Evolutionary conservation across 2,113 vertebrate species (phyloP), one percentile per base, ranked within the genome.

Genomic region (Erythrolamprus reginae): DNA sequence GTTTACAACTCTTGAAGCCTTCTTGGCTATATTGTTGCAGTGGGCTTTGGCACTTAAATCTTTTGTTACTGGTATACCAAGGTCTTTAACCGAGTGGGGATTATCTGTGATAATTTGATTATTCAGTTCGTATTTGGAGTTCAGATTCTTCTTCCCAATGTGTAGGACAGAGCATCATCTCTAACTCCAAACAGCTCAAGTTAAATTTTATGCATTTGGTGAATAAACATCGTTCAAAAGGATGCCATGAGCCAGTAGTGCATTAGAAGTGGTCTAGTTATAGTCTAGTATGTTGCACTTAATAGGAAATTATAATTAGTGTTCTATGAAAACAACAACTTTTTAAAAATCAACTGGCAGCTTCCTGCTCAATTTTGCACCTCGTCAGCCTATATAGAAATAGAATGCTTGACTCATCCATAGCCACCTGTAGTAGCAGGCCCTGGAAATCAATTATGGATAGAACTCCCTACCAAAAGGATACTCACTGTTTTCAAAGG

Each of bases 201-300:
- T 9, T 89, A 90, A 93, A 84, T 87, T 94, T 91, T 86, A 91
- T 58, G 89, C 84, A 56, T 82, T 28, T 33, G 33, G 12, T 38
- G 88, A 53, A 33, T 33, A 50, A 91, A 91, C 58, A 42, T 10
- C 82, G 87, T 28, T 38, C 23, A 88, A 86, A 82, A 50, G 10
- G 53, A 51, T 94, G 53, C 45, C 47, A 87, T 0, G 5, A 84
- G 61, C 88, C 91, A 86, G 0, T 19, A 45, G n/a, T 33, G 42
- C 84, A 52, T 5, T 3, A 42, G 90, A 50, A 91, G 92, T 2
- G 61, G 53, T 89, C 84, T 86, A 53, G 13, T 70, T 61, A 61
- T 28, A 61, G 10, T 12, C 10, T n/a, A 65, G 13, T 65, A 92
- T 87, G 89, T 5, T 88, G 86, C 56, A 88, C 93, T 82, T 89